These are phyloP conservation scores for Chelonoidis abingdonii DNA, from an alignment of 2,113 vertebrate genomes.

Conservation along the genomic window DNA sequence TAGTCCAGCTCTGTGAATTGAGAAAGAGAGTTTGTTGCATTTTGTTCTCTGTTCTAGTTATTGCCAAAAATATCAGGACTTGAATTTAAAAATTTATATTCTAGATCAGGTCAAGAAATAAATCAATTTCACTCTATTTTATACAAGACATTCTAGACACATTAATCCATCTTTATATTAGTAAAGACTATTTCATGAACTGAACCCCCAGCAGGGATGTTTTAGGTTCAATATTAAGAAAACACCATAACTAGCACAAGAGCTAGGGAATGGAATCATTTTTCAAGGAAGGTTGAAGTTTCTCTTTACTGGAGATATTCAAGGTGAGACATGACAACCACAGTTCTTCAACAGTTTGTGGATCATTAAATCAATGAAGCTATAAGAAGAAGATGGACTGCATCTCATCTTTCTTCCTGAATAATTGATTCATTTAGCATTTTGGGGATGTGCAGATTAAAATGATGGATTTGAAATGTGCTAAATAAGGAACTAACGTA, in stretches of 20 bases:
- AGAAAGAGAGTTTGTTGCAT: not conserved
- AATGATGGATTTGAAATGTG: not conserved
- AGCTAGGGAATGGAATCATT: not conserved
- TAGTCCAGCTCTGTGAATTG: not conserved
- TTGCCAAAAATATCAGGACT: not conserved
- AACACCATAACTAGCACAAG: not conserved
- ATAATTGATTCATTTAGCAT: not conserved
- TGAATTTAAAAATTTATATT: not conserved
- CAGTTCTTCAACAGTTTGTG: rapidly evolving
- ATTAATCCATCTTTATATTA: not conserved
- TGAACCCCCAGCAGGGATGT: not conserved
- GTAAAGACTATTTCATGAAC: not conserved
- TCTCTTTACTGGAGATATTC: not conserved
- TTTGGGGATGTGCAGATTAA: not conserved
- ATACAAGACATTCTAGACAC: not conserved
- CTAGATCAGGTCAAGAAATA: not conserved
- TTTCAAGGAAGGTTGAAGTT: not conserved
- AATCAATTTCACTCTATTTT: not conserved
- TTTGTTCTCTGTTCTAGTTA: not conserved
- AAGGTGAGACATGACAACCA: not conserved
- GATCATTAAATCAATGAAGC: not conserved
- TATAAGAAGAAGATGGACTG: rapidly evolving
- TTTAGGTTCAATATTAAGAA: not conserved
- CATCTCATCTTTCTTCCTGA: rapidly evolving
- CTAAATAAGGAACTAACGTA: not conserved